These are phyloP conservation scores for Epinotia demarniana DNA, from an alignment of 2,888 invertebrate species.

Conservation along the genomic window DNA sequence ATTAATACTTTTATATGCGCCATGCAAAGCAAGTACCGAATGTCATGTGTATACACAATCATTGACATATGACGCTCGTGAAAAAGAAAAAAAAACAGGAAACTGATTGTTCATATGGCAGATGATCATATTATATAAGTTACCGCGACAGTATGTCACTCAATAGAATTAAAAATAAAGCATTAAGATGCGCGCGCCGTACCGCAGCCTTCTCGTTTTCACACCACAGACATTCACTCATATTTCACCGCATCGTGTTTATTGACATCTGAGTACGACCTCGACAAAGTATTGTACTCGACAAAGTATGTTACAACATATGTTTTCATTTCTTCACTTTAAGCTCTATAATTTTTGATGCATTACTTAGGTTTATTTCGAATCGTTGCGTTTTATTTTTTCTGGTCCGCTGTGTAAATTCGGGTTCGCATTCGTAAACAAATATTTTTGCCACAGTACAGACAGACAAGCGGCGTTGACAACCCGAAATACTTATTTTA, in stretches of 20 bases:
- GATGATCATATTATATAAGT: neutral
- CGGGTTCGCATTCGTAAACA: neutral
- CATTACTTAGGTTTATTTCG: neutral
- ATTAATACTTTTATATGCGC: too few species aligned
- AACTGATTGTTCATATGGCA: neutral
- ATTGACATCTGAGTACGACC: slow-evolving; percentile 48
- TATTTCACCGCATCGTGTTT: slow-evolving; percentile 56
- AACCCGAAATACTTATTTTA: neutral
- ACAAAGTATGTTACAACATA: neutral
- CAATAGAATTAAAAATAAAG: slow-evolving; percentile 38
- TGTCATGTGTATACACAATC: neutral
- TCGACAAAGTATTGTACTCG: slow-evolving; percentile 29
- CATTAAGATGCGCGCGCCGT: slow-evolving; percentile 44
- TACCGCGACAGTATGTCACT: slow-evolving; percentile 13
- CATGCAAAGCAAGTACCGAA: too few species aligned
- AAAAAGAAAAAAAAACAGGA: neutral
- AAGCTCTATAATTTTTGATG: neutral
- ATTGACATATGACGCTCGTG: neutral
- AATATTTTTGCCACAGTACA: neutral
- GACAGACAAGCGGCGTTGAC: neutral
- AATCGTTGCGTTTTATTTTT: too few species aligned
- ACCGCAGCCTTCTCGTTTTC: slow-evolving; percentile 52
- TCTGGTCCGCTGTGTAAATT: neutral
- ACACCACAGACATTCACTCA: slow-evolving; percentile 54
- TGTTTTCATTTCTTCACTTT: neutral